A percentile compares a stretch with the other conserved stretches of the same genome.
phyloP scores from a whole-genome alignment of 2,888 invertebrate genomes.

The Rhingia campestris region DNA sequence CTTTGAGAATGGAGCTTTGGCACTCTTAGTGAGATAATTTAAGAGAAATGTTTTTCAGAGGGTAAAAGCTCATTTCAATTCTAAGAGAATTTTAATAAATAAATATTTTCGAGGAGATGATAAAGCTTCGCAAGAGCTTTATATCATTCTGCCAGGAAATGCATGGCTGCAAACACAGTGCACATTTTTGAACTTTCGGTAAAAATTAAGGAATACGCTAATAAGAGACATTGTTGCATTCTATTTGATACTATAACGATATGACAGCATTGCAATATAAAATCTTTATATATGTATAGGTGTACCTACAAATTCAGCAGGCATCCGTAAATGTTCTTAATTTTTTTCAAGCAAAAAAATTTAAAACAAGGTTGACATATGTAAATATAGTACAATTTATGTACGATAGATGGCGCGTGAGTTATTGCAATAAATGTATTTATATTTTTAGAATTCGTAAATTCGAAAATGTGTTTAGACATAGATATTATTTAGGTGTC shows the following conservation, averaged over 20 bases:
- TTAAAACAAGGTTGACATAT: too few species aligned
- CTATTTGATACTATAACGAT: neutral
- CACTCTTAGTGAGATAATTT: neutral
- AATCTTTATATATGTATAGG: too few species aligned
- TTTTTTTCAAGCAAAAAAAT: too few species aligned
- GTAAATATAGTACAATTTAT: neutral
- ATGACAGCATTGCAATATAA: neutral
- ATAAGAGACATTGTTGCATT: neutral
- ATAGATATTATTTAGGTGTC: too few species aligned
- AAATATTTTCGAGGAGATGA: neutral
- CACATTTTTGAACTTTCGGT: neutral
- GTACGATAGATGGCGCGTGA: too few species aligned
- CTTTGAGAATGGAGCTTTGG: slow-evolving; percentile 8
- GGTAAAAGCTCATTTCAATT: neutral
- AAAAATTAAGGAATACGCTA: neutral
- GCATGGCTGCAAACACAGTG: slow-evolving; percentile 36
- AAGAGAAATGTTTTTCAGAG: slow-evolving; percentile 17
- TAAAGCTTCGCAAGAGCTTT: neutral
- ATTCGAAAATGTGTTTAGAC: too few species aligned
- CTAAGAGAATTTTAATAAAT: slow-evolving; percentile 14
- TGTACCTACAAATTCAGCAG: too few species aligned
- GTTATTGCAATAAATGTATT: too few species aligned
- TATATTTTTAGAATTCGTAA: too few species aligned
- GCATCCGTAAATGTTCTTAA: too few species aligned
- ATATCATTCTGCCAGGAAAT: slow-evolving; percentile 3